Evolutionary conservation across 2,888 invertebrate species (phyloP).

Genomic region (Latrodectus elegans): DNA sequence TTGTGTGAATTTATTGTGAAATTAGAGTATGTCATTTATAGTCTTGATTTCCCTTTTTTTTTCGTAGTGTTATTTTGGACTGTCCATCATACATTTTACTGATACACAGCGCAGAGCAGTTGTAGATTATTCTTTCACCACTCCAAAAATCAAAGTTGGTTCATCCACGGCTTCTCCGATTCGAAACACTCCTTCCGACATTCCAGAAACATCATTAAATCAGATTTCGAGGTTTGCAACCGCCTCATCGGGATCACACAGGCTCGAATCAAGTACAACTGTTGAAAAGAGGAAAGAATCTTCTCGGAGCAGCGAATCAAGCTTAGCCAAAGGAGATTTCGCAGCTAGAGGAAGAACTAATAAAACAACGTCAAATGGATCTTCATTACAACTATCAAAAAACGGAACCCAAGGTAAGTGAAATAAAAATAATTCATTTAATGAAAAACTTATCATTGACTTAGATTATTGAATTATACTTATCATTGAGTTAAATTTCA

Average conservation of each 20-base stretch:
- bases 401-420: too few relatives aligned
- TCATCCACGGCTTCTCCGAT: neutral
- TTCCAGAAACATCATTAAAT: constrained; percentile 27
- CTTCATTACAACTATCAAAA: too few relatives aligned
- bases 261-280: neutral
- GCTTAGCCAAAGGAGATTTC: neutral
- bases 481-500: too few relatives aligned
- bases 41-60: neutral
- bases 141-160: neutral
- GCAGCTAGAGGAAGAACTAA: neutral
- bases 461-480: too few relatives aligned
- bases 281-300: neutral
- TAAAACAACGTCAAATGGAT: neutral
- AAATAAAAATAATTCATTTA: too few relatives aligned
- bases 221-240: constrained; percentile 31
- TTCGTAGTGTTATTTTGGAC: constrained; percentile 45
- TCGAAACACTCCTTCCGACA: neutral
- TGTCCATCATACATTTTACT: constrained; percentile 36
- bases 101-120: constrained; percentile 36
- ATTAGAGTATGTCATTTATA: too few relatives aligned
- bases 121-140: constrained; percentile 22
- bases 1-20: too few relatives aligned
- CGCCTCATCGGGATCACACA: neutral
- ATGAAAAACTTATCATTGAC: too few relatives aligned
- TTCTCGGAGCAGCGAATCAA: neutral